Evolutionary conservation across 2,888 invertebrate genomes (phyloP).

Genomic region (Ectemnius continuus): DNA sequence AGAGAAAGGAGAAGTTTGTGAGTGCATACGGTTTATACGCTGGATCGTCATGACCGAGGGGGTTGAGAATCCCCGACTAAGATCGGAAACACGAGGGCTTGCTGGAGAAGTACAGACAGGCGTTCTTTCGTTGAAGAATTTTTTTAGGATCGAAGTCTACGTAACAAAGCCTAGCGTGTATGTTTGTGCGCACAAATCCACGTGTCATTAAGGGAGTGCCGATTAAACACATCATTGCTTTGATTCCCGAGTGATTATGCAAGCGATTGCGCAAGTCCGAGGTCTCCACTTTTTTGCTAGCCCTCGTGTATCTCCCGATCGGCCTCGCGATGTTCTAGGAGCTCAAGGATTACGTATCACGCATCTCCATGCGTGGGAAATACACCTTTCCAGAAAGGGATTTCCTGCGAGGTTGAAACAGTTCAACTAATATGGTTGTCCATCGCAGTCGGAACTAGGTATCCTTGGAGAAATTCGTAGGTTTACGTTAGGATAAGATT

Average conservation of each 20-base stretch:
- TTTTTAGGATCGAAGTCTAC: background rate
- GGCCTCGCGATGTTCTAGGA: background rate
- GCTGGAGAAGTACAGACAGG: no score
- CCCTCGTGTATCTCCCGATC: background rate
- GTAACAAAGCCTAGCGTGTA: background rate
- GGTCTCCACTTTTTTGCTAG: background rate
- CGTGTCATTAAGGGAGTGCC: slow-evolving; percentile 5
- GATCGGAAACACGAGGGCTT: background rate
- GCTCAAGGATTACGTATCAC: slow-evolving; percentile 9
- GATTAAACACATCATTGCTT: background rate
- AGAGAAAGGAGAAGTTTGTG: slow-evolving; percentile 3
- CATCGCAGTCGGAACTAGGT: slow-evolving; percentile 6
- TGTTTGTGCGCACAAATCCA: background rate
- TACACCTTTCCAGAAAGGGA: slow-evolving; percentile 6
- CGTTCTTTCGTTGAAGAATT: no score
- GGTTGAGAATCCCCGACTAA: background rate
- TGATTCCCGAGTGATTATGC: background rate
- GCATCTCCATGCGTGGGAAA: background rate
- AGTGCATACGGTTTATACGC: slow-evolving; percentile 49
- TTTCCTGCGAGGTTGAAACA: slow-evolving; percentile 23
- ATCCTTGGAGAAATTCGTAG: slow-evolving; percentile 51
- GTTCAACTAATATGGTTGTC: no score
- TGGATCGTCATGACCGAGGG: slow-evolving; percentile 58
- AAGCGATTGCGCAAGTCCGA: background rate
- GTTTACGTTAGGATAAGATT: slow-evolving; percentile 42